Percentiles rank a stretch among this genome's conserved stretches.
These are phyloP conservation scores for Cataglyphis rosenhaueri DNA, from an alignment of 2,888 invertebrate species.

Conservation along the genomic window DNA sequence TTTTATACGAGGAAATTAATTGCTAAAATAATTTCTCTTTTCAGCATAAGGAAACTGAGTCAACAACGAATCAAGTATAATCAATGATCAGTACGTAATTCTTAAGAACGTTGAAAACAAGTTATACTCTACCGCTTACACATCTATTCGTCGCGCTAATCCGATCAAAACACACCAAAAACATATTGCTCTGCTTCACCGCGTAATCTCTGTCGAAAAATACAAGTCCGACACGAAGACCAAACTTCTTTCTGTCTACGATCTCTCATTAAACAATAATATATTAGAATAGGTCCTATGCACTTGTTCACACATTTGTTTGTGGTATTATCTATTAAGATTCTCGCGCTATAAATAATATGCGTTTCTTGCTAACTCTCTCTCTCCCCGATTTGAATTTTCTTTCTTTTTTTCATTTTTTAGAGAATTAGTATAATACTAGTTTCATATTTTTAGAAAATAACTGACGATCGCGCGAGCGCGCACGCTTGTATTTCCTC, in stretches of 20 bases:
- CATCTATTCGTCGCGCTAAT: conserved; percentile 68
- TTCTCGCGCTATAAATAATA: conserved; percentile 81
- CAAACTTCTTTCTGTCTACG: conserved; percentile 75
- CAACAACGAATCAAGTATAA: conserved; percentile 54
- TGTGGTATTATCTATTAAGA: conserved; percentile 82
- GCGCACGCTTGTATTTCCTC: conserved; percentile 68
- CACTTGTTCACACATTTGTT: conserved; percentile 81
- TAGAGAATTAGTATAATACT: conserved; percentile 82
- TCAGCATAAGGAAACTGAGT: conserved; percentile 58
- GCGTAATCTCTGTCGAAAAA: conserved; percentile 80
- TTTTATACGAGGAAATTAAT: conserved; percentile 48
- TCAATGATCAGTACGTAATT: conserved; percentile 70
- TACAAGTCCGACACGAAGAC: conserved; percentile 82
- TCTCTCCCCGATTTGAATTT: conserved; percentile 59
- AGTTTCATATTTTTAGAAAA: conserved; percentile 81
- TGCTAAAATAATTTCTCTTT: conserved; percentile 53
- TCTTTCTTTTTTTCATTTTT: conserved; percentile 54
- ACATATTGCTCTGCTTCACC: conserved; percentile 77
- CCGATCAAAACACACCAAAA: conserved; percentile 75
- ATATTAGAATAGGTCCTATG: conserved; percentile 82
- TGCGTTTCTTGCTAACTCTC: conserved; percentile 80
- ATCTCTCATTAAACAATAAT: conserved; percentile 79
- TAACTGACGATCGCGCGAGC: conserved; percentile 76
- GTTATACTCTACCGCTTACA: conserved; percentile 72
- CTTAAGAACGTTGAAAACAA: conserved; percentile 73